Evolutionary conservation across 2,888 invertebrate genomes (phyloP).

Genomic region (Mythimna impura): DNA sequence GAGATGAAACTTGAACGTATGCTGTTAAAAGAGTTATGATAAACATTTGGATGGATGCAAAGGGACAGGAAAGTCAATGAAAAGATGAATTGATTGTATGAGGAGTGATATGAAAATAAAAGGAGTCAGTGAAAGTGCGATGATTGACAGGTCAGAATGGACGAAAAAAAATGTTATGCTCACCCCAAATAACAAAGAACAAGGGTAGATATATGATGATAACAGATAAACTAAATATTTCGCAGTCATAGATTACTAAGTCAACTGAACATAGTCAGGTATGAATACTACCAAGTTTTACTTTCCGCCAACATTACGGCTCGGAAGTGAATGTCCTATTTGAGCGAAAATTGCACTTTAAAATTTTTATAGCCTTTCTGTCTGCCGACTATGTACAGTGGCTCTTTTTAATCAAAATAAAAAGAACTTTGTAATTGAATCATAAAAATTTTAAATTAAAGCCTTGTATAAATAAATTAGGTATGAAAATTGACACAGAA

Average conservation of each 20-base stretch:
- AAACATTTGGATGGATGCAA: too few relatives aligned
- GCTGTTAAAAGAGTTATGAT: too few relatives aligned
- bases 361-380: constrained; percentile 16
- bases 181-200: too few relatives aligned
- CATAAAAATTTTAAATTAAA: not conserved
- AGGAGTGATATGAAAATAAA: too few relatives aligned
- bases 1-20: too few relatives aligned
- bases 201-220: not conserved
- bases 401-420: constrained; percentile 15
- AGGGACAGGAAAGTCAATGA: too few relatives aligned
- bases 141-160: too few relatives aligned
- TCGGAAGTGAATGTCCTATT: constrained; percentile 21
- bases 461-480: not conserved
- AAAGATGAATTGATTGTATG: too few relatives aligned
- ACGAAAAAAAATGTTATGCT: too few relatives aligned
- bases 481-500: not conserved
- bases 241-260: not conserved
- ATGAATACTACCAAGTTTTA: not conserved
- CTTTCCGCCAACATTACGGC: not conserved
- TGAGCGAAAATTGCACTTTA: constrained; percentile 29
- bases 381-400: not conserved
- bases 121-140: too few relatives aligned
- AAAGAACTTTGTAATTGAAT: constrained; percentile 8
- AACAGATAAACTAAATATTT: not conserved
- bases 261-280: not conserved